A percentile compares a stretch with the other conserved stretches of the same genome.
phyloP scores from a whole-genome alignment of 2,888 invertebrate species.

The Danaus chrysippus region DNA sequence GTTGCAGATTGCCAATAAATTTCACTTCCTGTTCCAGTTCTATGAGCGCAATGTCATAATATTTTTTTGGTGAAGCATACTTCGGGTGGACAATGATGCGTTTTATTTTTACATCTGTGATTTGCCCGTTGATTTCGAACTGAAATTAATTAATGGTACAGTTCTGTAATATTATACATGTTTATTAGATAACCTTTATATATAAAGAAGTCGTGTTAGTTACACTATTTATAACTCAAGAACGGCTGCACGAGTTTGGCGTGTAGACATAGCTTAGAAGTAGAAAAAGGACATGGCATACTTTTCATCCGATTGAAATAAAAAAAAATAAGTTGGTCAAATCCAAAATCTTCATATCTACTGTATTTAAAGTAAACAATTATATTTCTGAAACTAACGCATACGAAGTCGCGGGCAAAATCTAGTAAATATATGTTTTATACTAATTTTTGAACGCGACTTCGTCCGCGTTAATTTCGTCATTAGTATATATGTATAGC shows the following conservation, averaged over 20 bases:
- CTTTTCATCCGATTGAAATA: not conserved
- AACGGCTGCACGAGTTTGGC: no score
- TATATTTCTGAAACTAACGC: no score
- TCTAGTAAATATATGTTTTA: no score
- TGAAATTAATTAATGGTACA: conserved; percentile 16
- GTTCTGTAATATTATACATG: not conserved
- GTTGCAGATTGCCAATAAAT: conserved; percentile 31
- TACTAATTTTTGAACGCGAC: no score
- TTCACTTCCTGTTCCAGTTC: conserved; percentile 29
- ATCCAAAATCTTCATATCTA: no score
- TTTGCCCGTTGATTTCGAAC: conserved; percentile 18
- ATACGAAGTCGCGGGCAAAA: no score
- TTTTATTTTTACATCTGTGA: conserved; percentile 33
- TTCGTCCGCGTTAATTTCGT: no score
- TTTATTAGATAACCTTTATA: not conserved
- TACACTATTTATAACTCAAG: no score
- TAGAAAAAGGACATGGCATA: not conserved
- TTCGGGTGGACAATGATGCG: conserved; percentile 36
- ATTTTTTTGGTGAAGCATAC: conserved; percentile 35
- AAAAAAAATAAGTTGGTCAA: not conserved
- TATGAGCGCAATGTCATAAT: conserved; percentile 37
- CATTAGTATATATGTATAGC: no score
- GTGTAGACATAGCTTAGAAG: not conserved
- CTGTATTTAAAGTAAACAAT: no score
- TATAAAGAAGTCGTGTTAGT: no score